Evolutionary conservation across 2,888 invertebrate genomes (phyloP).

Genomic region (Orchesellides sinensis): DNA sequence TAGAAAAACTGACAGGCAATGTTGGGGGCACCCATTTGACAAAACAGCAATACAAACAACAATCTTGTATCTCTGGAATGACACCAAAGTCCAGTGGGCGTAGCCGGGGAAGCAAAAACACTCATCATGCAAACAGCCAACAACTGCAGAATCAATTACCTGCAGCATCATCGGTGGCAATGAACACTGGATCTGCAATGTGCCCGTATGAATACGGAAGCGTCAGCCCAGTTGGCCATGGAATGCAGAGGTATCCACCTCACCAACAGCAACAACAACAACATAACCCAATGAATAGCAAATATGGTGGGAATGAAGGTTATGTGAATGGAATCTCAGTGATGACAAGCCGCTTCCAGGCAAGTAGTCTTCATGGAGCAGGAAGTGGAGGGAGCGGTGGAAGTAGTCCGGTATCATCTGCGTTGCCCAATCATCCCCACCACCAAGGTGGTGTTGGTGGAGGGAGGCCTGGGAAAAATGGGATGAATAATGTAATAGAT

Average conservation of each 20-base stretch:
- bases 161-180: slow-evolving; percentile 27
- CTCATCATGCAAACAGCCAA: slow-evolving; percentile 33
- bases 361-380: slow-evolving; percentile 58
- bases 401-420: slow-evolving; percentile 43
- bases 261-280: slow-evolving; percentile 31
- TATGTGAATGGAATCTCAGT: slow-evolving; percentile 64
- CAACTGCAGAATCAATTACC: slow-evolving; percentile 44
- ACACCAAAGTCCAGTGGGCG: slow-evolving; percentile 54
- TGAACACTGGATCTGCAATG: slow-evolving; percentile 47
- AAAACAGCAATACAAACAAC: slow-evolving; percentile 51
- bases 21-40: slow-evolving; percentile 28
- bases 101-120: slow-evolving; percentile 1
- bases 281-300: slow-evolving; percentile 55
- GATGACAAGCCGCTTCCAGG: slow-evolving; percentile 62
- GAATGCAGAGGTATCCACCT: slow-evolving; percentile 33
- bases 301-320: slow-evolving; percentile 49
- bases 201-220: slow-evolving; percentile 50
- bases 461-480: slow-evolving; percentile 51
- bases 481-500: slow-evolving; percentile 59
- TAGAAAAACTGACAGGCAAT: slow-evolving; percentile 64
- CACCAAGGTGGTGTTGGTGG: slow-evolving; percentile 26
- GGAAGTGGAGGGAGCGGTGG: slow-evolving; percentile 41
- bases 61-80: slow-evolving; percentile 56
- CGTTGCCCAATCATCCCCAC: slow-evolving; percentile 40
- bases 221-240: slow-evolving; percentile 17